Conservation (phyloP, 2,113 vertebrate species). For the Fulmarus glacialis region DNA sequence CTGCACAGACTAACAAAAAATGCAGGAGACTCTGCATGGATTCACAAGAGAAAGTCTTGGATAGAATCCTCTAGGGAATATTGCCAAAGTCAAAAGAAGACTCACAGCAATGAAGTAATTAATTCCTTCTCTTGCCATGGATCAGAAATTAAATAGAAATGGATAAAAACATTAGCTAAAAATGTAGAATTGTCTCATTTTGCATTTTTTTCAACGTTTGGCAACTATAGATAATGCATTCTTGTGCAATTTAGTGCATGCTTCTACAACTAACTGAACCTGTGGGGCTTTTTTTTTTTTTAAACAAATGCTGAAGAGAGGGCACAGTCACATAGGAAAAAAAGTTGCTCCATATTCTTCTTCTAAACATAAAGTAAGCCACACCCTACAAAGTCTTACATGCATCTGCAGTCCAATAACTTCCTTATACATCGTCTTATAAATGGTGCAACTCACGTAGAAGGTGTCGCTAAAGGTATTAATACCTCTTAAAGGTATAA, state of each 20-base stretch:
- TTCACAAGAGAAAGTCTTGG: background rate
- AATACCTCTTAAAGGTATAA: background rate
- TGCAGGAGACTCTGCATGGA: background rate
- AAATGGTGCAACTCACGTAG: background rate
- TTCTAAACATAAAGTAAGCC: background rate
- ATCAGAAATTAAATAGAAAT: background rate
- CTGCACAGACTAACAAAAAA: background rate
- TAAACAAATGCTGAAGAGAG: background rate
- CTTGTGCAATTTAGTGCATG: background rate
- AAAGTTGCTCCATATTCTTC: fast-evolving
- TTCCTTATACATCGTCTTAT: background rate
- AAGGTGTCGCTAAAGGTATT: background rate
- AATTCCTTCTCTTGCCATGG: background rate
- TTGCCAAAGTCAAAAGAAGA: background rate
- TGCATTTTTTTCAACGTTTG: background rate
- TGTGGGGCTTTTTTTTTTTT: background rate
- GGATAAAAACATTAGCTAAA: background rate
- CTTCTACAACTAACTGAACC: background rate
- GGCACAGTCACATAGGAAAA: background rate
- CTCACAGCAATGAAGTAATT: background rate
- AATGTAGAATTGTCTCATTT: background rate
- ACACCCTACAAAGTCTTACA: background rate
- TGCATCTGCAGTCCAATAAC: background rate
- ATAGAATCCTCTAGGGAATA: background rate
- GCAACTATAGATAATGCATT: background rate